A percentile compares a stretch with the other conserved stretches of the same genome.
phyloP scores from a whole-genome alignment of 2,113 vertebrate genomes.

The Mesembrinibis cayennensis region DNA sequence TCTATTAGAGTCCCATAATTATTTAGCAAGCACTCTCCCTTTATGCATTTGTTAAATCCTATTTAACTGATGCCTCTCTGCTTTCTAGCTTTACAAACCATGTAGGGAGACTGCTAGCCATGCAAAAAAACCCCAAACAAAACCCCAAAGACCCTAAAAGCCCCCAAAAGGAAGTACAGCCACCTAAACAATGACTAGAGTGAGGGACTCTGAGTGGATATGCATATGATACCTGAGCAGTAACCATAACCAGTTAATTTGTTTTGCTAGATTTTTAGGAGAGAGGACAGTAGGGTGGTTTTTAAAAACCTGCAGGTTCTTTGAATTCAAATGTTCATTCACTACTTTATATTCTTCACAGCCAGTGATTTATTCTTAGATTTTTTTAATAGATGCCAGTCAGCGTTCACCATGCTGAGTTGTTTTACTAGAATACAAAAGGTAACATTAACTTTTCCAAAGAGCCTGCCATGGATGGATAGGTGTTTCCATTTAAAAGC shows the following conservation, averaged over 20 bases:
- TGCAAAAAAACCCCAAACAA: not conserved
- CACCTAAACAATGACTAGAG: not conserved
- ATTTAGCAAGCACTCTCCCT: not conserved
- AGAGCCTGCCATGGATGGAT: not conserved
- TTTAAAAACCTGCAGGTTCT: not conserved
- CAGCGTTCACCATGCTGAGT: not conserved
- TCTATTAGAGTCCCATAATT: not conserved
- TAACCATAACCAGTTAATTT: not conserved
- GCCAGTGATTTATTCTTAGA: not conserved
- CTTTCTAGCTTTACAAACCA: not conserved
- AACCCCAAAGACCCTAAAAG: rapidly evolving
- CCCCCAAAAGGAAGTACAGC: not conserved
- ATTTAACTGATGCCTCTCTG: not conserved
- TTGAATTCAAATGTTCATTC: not conserved
- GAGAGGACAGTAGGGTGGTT: not conserved
- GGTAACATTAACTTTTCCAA: not conserved
- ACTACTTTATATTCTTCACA: not conserved
- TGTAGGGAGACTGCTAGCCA: not conserved
- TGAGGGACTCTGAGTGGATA: not conserved
- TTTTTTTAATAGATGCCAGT: not conserved
- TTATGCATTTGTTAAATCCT: not conserved
- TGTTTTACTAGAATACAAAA: not conserved
- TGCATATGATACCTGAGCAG: not conserved
- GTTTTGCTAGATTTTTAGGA: not conserved
- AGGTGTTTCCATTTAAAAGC: not conserved